Evolutionary conservation across 2,888 invertebrate genomes (phyloP), one percentile per base, ranked within the genome.

Genomic region (Osmoderma eremita): DNA sequence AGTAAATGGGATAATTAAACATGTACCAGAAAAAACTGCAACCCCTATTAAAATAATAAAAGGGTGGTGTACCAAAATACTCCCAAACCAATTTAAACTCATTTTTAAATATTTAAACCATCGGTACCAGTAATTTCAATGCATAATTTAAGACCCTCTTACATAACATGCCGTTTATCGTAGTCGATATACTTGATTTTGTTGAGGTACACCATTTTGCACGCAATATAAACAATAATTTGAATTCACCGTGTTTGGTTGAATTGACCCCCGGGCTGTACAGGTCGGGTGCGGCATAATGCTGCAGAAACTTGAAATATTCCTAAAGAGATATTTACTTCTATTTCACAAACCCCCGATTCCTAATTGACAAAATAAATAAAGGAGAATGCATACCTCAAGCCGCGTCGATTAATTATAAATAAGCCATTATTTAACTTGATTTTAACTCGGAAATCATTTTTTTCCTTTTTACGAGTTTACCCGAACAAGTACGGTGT

Each of bases 11-110:
- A 91, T 86, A 61, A 90, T 86, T 50, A 91, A 84, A 77, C 91
- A 90, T 54, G 88, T 86, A 53, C 85, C 81, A 65, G 90, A 89
- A 71, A 90, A 84, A 64, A 89, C 84, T 67, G 87, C 83, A 67
- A 91, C 86, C 45, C 85, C 85, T 68, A 86, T 78, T 67, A 91
- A 81, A 76, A 92, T 87, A 73, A 88, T 82, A 76, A 86, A 88
- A 8, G 91, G 91, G 77, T 90, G 88, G 76, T 87, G 87, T 65
- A 89, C 88, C 76, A 91, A 83, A 73, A 90, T 81, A 72, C 88
- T 87, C 71, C 88, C 87, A 80, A 90, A 89, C 87, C 89, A 86
- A 75, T 81, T 81, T 80, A 84, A 83, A 72, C 73, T 74, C 76
- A 76, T 78, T 39, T 63, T 51, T 8, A 22, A 42, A 42, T 41